A percentile compares a stretch with the other conserved stretches of the same genome.
Conservation (phyloP, 2,797 vertebrate species). For the Helicolenus hilgendorfi region DNA sequence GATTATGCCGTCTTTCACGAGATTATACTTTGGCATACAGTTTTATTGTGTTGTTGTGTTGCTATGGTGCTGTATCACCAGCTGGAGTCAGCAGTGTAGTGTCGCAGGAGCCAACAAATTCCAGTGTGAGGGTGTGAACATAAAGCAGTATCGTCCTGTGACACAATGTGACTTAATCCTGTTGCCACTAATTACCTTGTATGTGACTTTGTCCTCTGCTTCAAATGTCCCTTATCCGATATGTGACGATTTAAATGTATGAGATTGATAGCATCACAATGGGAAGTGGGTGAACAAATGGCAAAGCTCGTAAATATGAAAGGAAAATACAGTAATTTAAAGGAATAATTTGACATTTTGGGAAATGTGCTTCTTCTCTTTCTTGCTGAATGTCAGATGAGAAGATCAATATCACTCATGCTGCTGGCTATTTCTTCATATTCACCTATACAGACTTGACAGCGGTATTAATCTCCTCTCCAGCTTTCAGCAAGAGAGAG, state of each 20-base stretch:
- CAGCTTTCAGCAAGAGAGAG: neutral
- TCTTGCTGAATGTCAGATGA: neutral
- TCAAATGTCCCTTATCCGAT: neutral
- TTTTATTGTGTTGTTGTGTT: constrained; percentile 46
- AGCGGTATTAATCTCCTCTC: neutral
- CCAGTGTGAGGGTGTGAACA: constrained; percentile 24
- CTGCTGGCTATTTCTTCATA: neutral
- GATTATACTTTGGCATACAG: constrained; percentile 1
- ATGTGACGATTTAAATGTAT: neutral
- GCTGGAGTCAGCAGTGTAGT: neutral
- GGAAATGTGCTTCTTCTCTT: no score
- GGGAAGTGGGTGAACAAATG: neutral
- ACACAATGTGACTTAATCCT: constrained; percentile 7
- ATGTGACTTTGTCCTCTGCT: neutral
- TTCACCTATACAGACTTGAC: neutral
- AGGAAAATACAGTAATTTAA: neutral
- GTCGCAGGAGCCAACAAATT: constrained; percentile 28
- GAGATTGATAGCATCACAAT: neutral
- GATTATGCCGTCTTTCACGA: neutral
- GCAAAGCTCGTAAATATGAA: neutral
- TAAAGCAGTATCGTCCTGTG: neutral
- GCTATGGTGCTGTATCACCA: constrained; percentile 25
- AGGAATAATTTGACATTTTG: neutral
- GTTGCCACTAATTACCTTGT: neutral
- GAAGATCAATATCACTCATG: neutral